Percentiles rank a stretch among this genome's conserved stretches.
Evolutionary conservation across 2,113 vertebrate genomes (phyloP).

Genomic region (Onychostoma macrolepis): DNA sequence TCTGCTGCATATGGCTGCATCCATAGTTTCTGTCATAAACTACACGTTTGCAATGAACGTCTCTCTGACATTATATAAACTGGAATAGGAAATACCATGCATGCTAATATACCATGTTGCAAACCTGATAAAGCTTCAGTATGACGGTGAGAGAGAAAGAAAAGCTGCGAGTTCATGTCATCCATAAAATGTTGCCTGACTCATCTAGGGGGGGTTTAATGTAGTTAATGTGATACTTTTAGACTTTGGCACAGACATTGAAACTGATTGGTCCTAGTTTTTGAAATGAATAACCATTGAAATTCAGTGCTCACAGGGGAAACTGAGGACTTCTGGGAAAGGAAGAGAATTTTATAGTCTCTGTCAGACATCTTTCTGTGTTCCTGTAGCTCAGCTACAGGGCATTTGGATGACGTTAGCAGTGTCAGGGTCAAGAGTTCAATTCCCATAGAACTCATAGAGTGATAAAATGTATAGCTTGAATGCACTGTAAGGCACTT

Average conservation of each 20-base stretch:
- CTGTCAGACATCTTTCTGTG: neutral
- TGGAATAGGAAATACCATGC: slow-evolving; percentile 1
- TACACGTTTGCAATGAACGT: slow-evolving; percentile 33
- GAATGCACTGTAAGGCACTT: slow-evolving; percentile 4
- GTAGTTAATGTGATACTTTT: slow-evolving; percentile 32
- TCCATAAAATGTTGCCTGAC: neutral
- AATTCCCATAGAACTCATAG: neutral
- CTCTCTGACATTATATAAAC: slow-evolving; percentile 30
- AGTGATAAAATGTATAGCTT: slow-evolving; percentile 12
- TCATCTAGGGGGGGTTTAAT: slow-evolving; percentile 9
- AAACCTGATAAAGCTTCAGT: neutral
- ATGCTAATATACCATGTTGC: neutral
- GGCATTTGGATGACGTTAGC: neutral
- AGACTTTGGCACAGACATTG: slow-evolving; percentile 12
- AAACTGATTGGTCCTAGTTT: slow-evolving; percentile 44
- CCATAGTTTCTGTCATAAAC: slow-evolving; percentile 42
- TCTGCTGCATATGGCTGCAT: slow-evolving; percentile 43
- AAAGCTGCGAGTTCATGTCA: neutral
- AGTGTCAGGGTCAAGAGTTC: neutral
- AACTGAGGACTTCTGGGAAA: neutral
- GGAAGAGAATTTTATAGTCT: neutral
- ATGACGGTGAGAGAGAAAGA: neutral
- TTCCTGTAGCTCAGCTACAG: neutral
- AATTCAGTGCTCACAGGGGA: slow-evolving; percentile 28
- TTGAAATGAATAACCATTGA: slow-evolving; percentile 43